A percentile compares a stretch with the other conserved stretches of the same genome.
These are phyloP conservation scores for Pteromalus puparum DNA, from an alignment of 1,140 invertebrate genomes.

Conservation along the genomic window DNA sequence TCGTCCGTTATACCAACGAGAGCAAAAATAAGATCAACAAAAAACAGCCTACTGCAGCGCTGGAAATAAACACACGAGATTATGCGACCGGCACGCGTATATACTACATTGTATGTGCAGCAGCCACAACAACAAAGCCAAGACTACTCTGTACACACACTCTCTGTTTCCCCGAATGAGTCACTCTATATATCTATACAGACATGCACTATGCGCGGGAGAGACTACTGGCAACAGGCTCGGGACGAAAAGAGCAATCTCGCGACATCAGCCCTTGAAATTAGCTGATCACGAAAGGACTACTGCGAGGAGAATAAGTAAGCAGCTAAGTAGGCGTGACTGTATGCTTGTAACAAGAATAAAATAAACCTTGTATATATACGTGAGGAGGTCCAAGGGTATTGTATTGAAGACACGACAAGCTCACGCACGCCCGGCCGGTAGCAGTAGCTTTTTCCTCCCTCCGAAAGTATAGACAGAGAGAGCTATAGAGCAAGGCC, in stretches of 20 bases:
- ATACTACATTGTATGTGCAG: no score
- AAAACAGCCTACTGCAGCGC: neutral
- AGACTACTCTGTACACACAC: neutral
- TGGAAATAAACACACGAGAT: no score
- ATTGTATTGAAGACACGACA: neutral
- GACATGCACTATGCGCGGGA: neutral
- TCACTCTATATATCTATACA: neutral
- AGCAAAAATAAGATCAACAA: neutral
- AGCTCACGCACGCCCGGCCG: no score
- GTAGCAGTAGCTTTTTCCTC: neutral
- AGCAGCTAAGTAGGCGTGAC: neutral
- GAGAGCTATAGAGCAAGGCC: neutral
- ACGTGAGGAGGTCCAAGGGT: no score
- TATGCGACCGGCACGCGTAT: no score
- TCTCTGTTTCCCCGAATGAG: neutral
- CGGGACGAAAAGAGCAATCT: neutral
- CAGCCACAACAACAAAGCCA: no score
- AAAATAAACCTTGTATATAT: no score
- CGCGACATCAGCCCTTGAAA: neutral
- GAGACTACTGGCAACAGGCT: conserved; percentile 32
- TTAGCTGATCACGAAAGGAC: neutral
- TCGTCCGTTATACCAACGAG: neutral
- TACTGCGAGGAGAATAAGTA: neutral
- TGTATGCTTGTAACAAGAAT: no score
- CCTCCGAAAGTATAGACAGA: no score